These are phyloP conservation scores for Tethea ocularis DNA, from an alignment of 2,888 invertebrate genomes.

Conservation along the genomic window DNA sequence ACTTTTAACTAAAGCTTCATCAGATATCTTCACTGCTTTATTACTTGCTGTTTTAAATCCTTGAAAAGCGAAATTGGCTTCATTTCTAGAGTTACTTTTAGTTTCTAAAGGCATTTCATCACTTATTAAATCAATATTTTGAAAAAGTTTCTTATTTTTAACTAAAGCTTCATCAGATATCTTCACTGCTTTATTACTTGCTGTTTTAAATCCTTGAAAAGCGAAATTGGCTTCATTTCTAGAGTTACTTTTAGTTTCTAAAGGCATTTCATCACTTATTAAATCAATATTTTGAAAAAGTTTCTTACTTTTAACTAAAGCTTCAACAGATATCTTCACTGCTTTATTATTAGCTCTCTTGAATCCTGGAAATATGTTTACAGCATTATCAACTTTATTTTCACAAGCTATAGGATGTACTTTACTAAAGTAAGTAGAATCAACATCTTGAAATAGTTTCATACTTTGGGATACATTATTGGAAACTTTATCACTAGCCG, in stretches of 20 bases:
- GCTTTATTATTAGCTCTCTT: slow-evolving; percentile 22
- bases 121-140: slow-evolving; percentile 23
- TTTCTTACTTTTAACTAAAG: slow-evolving; percentile 44
- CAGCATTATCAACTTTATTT: not conserved
- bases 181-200: slow-evolving; percentile 32
- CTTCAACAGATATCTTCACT: slow-evolving; percentile 38
- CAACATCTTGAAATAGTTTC: slow-evolving; percentile 42
- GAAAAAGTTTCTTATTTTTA: slow-evolving; percentile 48
- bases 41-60: too few species aligned
- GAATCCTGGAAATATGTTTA: slow-evolving; percentile 19
- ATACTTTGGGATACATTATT: slow-evolving; percentile 56
- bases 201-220: slow-evolving; percentile 41
- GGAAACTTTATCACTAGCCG: slow-evolving; percentile 55
- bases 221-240: slow-evolving; percentile 1
- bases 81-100: too few species aligned
- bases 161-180: slow-evolving; percentile 43
- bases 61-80: too few species aligned
- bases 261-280: slow-evolving; percentile 22
- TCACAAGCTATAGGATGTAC: too few species aligned
- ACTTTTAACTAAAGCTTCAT: too few species aligned
- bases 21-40: too few species aligned
- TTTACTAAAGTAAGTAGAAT: not conserved
- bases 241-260: not conserved
- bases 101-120: too few species aligned
- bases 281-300: slow-evolving; percentile 44